Base-by-base conservation (phyloP, 1,140 invertebrate genomes). In the Drosophila busckii region DNA sequence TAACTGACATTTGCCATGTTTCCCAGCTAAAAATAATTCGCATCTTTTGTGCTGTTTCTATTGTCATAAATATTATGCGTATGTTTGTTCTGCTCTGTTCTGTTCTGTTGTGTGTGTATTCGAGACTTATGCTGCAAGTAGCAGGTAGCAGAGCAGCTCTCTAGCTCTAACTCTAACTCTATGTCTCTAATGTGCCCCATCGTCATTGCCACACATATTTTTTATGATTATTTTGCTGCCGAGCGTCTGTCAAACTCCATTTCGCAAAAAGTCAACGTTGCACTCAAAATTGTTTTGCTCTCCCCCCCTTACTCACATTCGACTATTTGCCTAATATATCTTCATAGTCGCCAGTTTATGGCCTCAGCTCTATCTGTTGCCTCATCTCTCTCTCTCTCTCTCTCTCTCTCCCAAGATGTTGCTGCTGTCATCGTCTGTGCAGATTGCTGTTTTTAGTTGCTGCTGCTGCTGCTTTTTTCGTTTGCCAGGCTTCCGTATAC, bases 301-400 rank as follows among this genome's bases (percentile, higher is more conserved):
- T 26, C 40, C 4, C 22, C 13, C 31, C 3, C 20, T 23, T 19
- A 37, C 4, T 20, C 19, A 26, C 41, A 70, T 82, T 70, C 75
- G 70, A 75, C 75, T 70, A 82, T 82, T 82, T 82, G 76, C 75
- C 75, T 82, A 83, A 82, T 75, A 83, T 82, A 82, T 82, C 76
- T 82, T 82, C 75, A 82, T 82, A 83, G 75, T 82, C 75, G 70
- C 75, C 75, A 75, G 64, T 80, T 83, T 82, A 83, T 52, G 60
- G 75, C 76, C 65, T 46, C 37, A 34, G 40, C 32, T 15, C 37
- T 60, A 59, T 68, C 73, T 60, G 34, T 45, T 35, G 44, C 34
- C 44, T 50, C 44, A 73, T 46, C 42, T 50, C 37, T 28, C 40
- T 34, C 34, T 31, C 46, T 17, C n/a, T 44, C 28, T 25, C 52